A percentile compares a stretch with the other conserved stretches of the same genome.
Evolutionary conservation across 2,888 invertebrate genomes (phyloP).

Genomic region (Julus scandinavius): DNA sequence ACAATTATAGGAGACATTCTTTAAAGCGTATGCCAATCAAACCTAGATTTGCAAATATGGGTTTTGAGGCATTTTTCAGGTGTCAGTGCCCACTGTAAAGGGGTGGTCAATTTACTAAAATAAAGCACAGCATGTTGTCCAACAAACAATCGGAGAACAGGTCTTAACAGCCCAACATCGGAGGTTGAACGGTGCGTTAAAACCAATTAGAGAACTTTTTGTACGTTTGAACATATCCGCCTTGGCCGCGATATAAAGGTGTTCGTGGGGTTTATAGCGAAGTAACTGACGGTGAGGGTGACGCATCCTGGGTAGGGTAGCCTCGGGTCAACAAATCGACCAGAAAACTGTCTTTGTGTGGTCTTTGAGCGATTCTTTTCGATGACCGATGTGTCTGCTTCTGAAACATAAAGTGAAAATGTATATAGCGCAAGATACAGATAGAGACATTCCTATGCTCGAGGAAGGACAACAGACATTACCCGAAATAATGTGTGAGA

Average conservation of each 20-base stretch:
- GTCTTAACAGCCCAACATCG: neutral
- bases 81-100: too few species aligned
- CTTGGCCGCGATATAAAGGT: slow-evolving; percentile 10
- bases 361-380: neutral
- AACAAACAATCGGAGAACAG: too few species aligned
- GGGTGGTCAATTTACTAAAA: too few species aligned
- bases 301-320: slow-evolving; percentile 47
- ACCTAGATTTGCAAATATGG: too few species aligned
- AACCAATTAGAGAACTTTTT: slow-evolving; percentile 33
- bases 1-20: too few species aligned
- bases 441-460: slow-evolving; percentile 10
- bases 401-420: slow-evolving; percentile 45
- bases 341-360: slow-evolving; percentile 48
- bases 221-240: slow-evolving; percentile 39
- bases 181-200: neutral
- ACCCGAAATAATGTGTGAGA: slow-evolving; percentile 15
- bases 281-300: neutral
- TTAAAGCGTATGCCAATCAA: too few species aligned
- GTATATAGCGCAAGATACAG: neutral
- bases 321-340: slow-evolving; percentile 30
- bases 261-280: neutral
- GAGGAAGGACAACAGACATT: neutral
- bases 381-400: slow-evolving; percentile 48
- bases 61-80: too few species aligned
- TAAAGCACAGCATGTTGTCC: too few species aligned